phyloP scores from a whole-genome alignment of 2,888 invertebrate genomes.

The Watsonalla binaria region DNA sequence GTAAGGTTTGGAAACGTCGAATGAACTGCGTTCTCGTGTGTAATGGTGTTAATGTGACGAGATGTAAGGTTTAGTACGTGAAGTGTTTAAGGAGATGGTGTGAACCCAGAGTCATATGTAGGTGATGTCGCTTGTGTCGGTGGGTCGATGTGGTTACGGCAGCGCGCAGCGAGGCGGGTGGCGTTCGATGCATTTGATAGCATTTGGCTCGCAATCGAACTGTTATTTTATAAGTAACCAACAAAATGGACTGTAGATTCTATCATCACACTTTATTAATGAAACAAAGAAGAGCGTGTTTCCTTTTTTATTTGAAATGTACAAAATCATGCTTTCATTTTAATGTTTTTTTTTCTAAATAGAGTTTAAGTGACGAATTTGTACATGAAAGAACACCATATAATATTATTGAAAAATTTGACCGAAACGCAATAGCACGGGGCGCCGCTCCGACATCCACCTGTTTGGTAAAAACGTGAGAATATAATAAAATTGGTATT shows the following conservation, averaged over 20 bases:
- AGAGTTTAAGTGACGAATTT: slow-evolving; percentile 71
- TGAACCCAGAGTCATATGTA: too few species aligned
- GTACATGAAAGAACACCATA: slow-evolving; percentile 63
- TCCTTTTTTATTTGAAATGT: slow-evolving; percentile 68
- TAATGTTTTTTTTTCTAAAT: slow-evolving; percentile 70
- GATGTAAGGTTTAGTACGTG: too few species aligned
- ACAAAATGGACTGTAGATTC: slow-evolving; percentile 68
- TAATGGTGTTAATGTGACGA: too few species aligned
- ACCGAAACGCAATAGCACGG: slow-evolving; percentile 46
- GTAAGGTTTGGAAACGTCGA: too few species aligned
- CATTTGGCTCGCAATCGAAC: slow-evolving; percentile 57
- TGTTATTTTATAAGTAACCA: slow-evolving; percentile 71
- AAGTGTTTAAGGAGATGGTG: too few species aligned
- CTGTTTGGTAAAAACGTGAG: slow-evolving; percentile 56
- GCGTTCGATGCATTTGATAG: slow-evolving; percentile 48
- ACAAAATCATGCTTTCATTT: slow-evolving; percentile 77
- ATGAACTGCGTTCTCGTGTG: too few species aligned
- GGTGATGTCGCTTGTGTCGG: background rate
- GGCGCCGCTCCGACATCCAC: slow-evolving; percentile 40
- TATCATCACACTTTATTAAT: slow-evolving; percentile 74
- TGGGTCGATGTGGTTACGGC: background rate
- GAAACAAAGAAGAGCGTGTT: slow-evolving; percentile 57
- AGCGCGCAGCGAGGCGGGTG: slow-evolving; percentile 5
- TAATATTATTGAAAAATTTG: slow-evolving; percentile 27
- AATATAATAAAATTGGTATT: slow-evolving; percentile 65